Evolutionary conservation across 1,140 invertebrate species (phyloP), one percentile per base, ranked within the genome.

Genomic region (Cephus cinctus): DNA sequence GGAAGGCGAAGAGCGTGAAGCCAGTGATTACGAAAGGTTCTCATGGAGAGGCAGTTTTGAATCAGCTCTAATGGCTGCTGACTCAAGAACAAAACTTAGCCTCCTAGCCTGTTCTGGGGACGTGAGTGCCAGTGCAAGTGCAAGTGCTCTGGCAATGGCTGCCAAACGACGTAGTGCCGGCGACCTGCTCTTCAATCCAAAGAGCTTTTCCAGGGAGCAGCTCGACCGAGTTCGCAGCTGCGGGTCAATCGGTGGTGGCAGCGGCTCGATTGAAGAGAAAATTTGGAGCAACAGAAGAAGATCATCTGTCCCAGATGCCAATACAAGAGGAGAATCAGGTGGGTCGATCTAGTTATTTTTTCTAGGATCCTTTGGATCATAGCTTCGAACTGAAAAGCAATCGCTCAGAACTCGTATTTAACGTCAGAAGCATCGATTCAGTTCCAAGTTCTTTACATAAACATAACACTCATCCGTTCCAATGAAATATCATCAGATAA

Each of bases 21-120:
- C 87, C n/a, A 90, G 88, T 75, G 89, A 92, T 61, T 88, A 89
- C 78, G 90, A 94, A 66, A 76, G 90, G 36, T 92, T 92, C 72
- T 91, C 89, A 45, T 93, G 91, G 90, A 80, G 90, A 48, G 90
- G 90, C 42, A 92, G 90, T 71, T 93, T 94, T 73, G 91, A 94
- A 64, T 92, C 89, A 3, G 89, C 90, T 6, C 71, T 93, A 23
- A 83, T 92, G 68, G 88, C 88, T 9, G 85, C 85, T 23, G 90
- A 92, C 64, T 90, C 88, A 1, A 79, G 89, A 43, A 89, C 86
- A 9, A 88, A 87, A 53, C 71, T 90, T 20, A 86, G 87, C 36
- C 76, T 88, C 32, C 72, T 84, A 18, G 85, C 87, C 15, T 78
- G 76, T 12, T 77, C 71, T 3, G 81, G 81, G 31, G 87, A 89